Evolutionary conservation across 1,140 invertebrate genomes (phyloP).

Genomic region (Oncopeltus fasciatus): DNA sequence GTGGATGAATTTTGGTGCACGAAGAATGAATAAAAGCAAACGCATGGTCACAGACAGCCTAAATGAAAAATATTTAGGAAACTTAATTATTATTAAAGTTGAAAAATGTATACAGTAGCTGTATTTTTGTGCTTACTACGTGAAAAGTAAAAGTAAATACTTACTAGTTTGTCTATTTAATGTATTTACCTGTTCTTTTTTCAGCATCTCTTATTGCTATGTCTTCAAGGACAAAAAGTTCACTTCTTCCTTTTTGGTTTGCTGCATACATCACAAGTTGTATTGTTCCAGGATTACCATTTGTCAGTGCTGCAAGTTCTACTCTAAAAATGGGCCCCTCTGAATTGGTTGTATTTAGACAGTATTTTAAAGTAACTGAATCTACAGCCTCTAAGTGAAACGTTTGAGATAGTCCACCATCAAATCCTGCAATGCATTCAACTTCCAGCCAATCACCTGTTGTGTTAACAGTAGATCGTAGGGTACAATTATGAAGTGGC

Average conservation of each 20-base stretch:
- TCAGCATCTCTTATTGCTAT: constrained; percentile 75
- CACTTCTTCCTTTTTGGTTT: constrained; percentile 75
- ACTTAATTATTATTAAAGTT: no score
- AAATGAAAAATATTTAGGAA: no score
- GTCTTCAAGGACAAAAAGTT: constrained; percentile 63
- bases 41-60: no score
- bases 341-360: constrained; percentile 44
- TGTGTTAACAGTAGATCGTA: constrained; percentile 50
- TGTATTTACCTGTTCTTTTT: constrained; percentile 66
- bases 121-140: no score
- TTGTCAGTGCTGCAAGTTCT: constrained; percentile 45
- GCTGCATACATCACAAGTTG: constrained; percentile 66
- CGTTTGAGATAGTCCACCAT: constrained; percentile 67
- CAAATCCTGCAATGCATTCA: constrained; percentile 58
- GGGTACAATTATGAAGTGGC: constrained; percentile 66
- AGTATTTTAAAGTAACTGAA: constrained; percentile 47
- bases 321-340: constrained; percentile 53
- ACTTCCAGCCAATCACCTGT: constrained; percentile 54
- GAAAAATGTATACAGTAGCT: no score
- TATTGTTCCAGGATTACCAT: constrained; percentile 44
- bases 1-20: no score
- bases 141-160: no score
- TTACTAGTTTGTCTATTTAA: no score
- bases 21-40: no score
- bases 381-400: constrained; percentile 70